Base-by-base conservation (phyloP, 2,113 vertebrate genomes). In the Catharus fuscescens region DNA sequence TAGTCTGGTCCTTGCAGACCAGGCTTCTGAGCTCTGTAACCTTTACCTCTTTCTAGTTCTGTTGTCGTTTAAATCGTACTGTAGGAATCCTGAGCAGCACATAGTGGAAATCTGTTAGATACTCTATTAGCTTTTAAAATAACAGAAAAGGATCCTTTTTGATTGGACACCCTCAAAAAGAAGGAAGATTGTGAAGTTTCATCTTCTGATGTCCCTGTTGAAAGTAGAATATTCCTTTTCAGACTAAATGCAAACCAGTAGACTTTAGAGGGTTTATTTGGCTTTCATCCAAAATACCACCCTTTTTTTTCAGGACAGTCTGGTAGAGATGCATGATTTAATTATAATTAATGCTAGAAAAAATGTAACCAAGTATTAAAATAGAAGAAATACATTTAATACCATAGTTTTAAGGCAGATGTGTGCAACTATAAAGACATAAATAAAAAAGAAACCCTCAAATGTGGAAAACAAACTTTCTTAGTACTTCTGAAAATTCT, bases 331-430 rank as follows among this genome's bases (percentile, higher is more conserved):
- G 29, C 72, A 9, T 42, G 28, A 50, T 77, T 92, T 89, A 80
- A 86, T 92, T 95, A 62, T 92, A 95, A 85, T 80, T 57, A 66
- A 50, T 67, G 45, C 60, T 88, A 52, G n/a, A 87, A 93, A 96
- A 95, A 71, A 60, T 50, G 56, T 36, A 61, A 57, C 28, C 5
- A 9, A 34, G 53, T 88, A 86, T 95, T 93, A 78, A 81, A 97
- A 91, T 57, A 86, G 48, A 89, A 26, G 57, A 71, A 72, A 86
- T 45, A 48, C 3, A 25, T 81, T 84, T 23, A 83, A 53, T 28
- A 25, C 47, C 45, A 7, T 53, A 18, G 20, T 62, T 95, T 91
- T 88, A 71, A 80, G 71, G 59, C 66, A 74, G 83, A 69, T 77
- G 32, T 80, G 64, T 76, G 47, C 25, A 45, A 28, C 79, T 71